A percentile compares a stretch with the other conserved stretches of the same genome.
phyloP scores from a whole-genome alignment of 2,797 vertebrate species.

The Simalia tracyae region DNA sequence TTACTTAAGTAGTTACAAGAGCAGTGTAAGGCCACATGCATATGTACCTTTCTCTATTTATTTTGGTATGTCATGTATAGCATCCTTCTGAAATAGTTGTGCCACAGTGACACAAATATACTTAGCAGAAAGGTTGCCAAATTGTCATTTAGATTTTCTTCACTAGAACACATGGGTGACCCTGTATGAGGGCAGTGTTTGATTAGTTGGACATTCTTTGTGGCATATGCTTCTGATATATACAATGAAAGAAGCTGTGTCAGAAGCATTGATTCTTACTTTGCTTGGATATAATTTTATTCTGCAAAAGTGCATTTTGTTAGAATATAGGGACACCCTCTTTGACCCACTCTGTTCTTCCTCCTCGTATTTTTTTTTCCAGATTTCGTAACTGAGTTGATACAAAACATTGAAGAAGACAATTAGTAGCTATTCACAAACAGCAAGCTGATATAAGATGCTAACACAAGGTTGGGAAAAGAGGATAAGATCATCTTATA shows the following conservation, averaged over 20 bases:
- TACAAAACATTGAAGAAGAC: not conserved
- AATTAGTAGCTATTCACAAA: not conserved
- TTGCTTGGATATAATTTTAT: not conserved
- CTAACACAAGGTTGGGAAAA: not conserved
- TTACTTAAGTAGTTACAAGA: not conserved
- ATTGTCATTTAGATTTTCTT: not conserved
- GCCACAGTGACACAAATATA: not conserved
- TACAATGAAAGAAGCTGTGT: not conserved
- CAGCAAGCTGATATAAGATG: not conserved
- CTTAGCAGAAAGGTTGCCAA: not conserved
- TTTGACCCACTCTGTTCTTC: not conserved
- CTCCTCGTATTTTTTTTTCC: not conserved
- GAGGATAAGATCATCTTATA: not conserved
- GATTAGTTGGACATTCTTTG: not conserved
- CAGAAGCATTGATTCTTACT: not conserved
- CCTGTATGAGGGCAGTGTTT: not conserved
- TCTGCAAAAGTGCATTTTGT: not conserved
- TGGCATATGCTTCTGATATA: not conserved
- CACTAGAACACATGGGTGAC: not conserved
- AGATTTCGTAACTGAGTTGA: not conserved
- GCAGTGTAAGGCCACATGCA: not conserved
- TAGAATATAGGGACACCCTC: not conserved
- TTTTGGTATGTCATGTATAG: not conserved
- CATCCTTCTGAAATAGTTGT: not conserved
- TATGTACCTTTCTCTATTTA: not conserved